Percentiles rank a stretch among this genome's conserved stretches.
These are phyloP conservation scores for Emys orbicularis DNA, from an alignment of 2,797 vertebrate species.

Conservation along the genomic window DNA sequence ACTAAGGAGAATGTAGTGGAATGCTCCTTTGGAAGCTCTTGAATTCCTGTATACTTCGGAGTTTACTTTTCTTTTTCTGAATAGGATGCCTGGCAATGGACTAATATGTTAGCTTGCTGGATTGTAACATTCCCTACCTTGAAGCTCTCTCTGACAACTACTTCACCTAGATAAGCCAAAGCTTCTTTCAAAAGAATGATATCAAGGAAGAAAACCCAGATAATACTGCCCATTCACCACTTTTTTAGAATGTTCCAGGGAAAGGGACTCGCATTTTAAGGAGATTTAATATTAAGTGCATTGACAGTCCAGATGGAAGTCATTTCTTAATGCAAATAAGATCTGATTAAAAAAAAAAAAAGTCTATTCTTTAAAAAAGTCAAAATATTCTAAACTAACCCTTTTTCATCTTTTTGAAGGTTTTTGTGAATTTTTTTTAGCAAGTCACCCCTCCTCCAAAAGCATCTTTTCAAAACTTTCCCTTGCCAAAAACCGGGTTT, in stretches of 20 bases:
- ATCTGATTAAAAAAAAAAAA: not conserved
- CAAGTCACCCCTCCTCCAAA: not conserved
- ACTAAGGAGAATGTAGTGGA: conserved; percentile 66
- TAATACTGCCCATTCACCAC: conserved; percentile 74
- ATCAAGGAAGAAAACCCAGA: conserved; percentile 82
- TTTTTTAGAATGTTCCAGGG: conserved; percentile 85
- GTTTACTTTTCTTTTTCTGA: conserved; percentile 47
- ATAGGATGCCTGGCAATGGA: conserved; percentile 85
- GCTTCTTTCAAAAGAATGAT: conserved; percentile 83
- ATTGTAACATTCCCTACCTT: conserved; percentile 56
- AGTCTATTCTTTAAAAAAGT: not conserved
- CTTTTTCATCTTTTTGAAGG: not conserved
- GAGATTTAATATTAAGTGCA: conserved; percentile 84
- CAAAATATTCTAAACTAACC: not conserved
- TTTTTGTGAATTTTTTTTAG: not conserved
- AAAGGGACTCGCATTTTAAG: conserved; percentile 84
- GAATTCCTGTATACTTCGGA: conserved; percentile 7
- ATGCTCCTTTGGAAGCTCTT: conserved; percentile 64
- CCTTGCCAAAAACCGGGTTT: conserved; percentile 51
- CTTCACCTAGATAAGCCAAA: conserved; percentile 84
- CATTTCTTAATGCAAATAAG: conserved; percentile 18
- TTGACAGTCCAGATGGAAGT: conserved; percentile 86
- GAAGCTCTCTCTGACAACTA: conserved; percentile 85
- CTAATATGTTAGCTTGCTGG: conserved; percentile 84
- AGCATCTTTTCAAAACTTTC: not conserved